Base-by-base conservation (phyloP, 2,888 invertebrate species). In the Limenitis camilla region DNA sequence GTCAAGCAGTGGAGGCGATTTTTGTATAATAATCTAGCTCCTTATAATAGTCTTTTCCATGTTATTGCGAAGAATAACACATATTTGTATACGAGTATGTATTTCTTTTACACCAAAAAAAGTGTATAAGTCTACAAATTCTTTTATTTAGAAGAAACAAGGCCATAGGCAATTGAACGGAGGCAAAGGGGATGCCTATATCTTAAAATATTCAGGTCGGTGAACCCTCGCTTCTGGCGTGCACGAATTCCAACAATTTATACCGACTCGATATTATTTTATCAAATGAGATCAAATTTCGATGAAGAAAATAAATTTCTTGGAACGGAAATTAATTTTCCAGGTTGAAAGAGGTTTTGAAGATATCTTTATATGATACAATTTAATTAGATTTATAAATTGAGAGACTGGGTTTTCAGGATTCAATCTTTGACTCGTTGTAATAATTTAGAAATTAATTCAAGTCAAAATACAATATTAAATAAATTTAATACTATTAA, bases 131-230 rank as follows among this genome's bases (percentile, higher is more conserved):
- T 61, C 61, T 62, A 61, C 66, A 64, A 66, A 67, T 72, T 65
- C 68, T 72, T 72, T 71, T 71, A 71, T 71, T 72, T 67, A 66
- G 61, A 60, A 45, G 63, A 74, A 76, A 78, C 71, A 71, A 65
- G 77, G 80, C 72, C 74, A 73, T 65, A 71, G 66, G 60, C 67
- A 63, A 63, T 71, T 73, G 67, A 68, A 66, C 64, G 61, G 64
- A 67, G 67, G 61, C 68, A 71, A 71, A 71, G 65, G 61, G 60
- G 60, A 68, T 66, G 63, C 67, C 62, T 67, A 59, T 67, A 62
- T 68, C 61, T 60, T 62, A 66, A 68, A 68, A 68, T 68, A 66
- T 69, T 63, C 61, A 64, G 75, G 70, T 67, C 66, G 60, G 60
- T 69, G 76, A 77, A 69, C 73, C 63, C 58, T 48, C 49, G 53